These are phyloP conservation scores for Amphipoea oculea DNA, from an alignment of 2,888 invertebrate genomes.

Conservation along the genomic window DNA sequence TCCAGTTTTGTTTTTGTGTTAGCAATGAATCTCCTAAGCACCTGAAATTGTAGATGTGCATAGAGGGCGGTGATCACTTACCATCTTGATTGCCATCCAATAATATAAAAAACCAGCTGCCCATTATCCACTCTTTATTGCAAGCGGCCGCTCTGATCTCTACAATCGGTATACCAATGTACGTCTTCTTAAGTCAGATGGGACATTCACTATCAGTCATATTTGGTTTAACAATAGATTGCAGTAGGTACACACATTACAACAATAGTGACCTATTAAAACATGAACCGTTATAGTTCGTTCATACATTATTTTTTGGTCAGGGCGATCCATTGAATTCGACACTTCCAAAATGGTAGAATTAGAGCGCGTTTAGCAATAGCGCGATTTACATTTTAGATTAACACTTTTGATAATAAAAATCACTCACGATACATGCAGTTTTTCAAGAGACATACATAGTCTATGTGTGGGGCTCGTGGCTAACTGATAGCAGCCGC, in stretches of 20 bases:
- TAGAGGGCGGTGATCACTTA: not conserved
- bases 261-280: slow-evolving; percentile 36
- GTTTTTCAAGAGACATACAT: not conserved
- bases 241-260: slow-evolving; percentile 29
- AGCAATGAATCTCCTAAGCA: not conserved
- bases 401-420: not conserved
- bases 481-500: not conserved
- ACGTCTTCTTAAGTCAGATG: slow-evolving; percentile 9
- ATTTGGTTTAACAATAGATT: slow-evolving; percentile 40
- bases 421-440: not conserved
- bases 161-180: not conserved
- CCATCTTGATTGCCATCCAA: not conserved
- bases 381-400: too few relatives aligned
- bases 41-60: not conserved
- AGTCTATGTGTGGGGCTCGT: not conserved
- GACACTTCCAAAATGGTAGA: too few relatives aligned
- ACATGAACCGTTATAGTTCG: slow-evolving; percentile 8
- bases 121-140: not conserved
- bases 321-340: slow-evolving; percentile 14
- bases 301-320: slow-evolving; percentile 11
- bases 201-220: slow-evolving; percentile 23
- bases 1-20: not conserved
- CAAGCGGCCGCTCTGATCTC: slow-evolving; percentile 4
- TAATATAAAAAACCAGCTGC: not conserved
- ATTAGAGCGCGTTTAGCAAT: too few relatives aligned